These are phyloP conservation scores for Tragopan temminckii DNA, from an alignment of 2,797 vertebrate genomes.

Conservation along the genomic window DNA sequence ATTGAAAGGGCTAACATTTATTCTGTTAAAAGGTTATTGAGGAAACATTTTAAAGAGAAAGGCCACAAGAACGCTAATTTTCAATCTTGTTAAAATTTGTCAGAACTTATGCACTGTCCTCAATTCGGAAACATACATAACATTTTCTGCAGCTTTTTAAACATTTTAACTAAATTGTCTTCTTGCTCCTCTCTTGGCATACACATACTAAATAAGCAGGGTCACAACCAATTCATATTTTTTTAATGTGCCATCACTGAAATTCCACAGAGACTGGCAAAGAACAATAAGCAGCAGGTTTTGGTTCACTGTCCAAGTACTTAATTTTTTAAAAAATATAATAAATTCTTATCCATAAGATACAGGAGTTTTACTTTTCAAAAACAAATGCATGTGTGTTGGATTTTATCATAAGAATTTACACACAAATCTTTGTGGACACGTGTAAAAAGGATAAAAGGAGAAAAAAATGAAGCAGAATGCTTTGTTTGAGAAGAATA, in stretches of 20 bases:
- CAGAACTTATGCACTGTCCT: background rate
- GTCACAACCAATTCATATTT: background rate
- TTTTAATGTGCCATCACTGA: background rate
- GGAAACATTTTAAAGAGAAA: background rate
- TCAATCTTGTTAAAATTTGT: background rate
- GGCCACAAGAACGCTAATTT: background rate
- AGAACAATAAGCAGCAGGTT: background rate
- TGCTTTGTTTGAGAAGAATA: background rate
- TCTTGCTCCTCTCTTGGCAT: background rate
- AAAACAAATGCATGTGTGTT: conserved; percentile 2
- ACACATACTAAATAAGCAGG: background rate
- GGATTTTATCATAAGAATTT: background rate
- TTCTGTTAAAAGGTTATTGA: background rate
- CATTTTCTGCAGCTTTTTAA: accelerated
- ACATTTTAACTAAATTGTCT: background rate
- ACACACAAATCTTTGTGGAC: background rate
- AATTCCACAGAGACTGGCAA: background rate
- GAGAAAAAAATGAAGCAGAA: background rate
- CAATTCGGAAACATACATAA: background rate
- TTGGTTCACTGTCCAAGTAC: background rate
- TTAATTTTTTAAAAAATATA: background rate
- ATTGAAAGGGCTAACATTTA: background rate
- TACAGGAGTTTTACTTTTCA: conserved; percentile 16
- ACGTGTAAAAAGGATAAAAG: background rate
- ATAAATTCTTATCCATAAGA: conserved; percentile 6